Base-by-base conservation (phyloP, 2,113 vertebrate species). In the Amphiprion ocellaris region DNA sequence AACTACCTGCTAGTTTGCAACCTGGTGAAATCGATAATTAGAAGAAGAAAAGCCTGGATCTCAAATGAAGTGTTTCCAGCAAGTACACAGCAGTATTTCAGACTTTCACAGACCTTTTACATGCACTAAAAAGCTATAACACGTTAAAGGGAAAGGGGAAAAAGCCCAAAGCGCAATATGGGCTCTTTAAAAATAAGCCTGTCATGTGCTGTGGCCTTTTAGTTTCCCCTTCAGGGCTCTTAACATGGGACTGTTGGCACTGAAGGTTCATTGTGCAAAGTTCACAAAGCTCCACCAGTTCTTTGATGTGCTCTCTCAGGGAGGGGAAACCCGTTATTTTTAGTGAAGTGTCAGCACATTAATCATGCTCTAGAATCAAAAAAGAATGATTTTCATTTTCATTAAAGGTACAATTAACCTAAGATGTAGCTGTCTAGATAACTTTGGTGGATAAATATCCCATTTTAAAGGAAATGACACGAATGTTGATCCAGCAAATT, bases 221-320 rank as follows among this genome's bases (percentile, higher is more conserved):
- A 21, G 33, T 66, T 16, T 46, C 62, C 56, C 73, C 59, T 50
- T 4, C 64, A 30, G 30, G 55, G 70, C 74, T 54, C 62, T 58
- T 61, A 33, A n/a, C 58, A 59, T n/a, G 33, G 10, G 70, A 59
- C 65, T 58, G 63, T 52, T 66, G 58, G 74, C 54, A 65, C 46
- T 69, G 17, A 69, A 24, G 55, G 2, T 28, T 53, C 46, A 63
- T 67, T 77, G 79, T 77, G 39, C 14, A 56, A 46, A 33, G 23
- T 26, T 55, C 58, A 62, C 60, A 68, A 50, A 71, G 47, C 74
- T 49, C 72, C 12, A 33, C 41, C 77, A 24, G 61, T 37, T 61
- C 55, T 76, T 82, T 72, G 46, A 73, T 54, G 30, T 54, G 67
- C 62, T 66, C 61, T 58, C 50, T 56, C 8, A 64, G 69, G 47